Conservation (phyloP, 2,113 vertebrate genomes). For the Scomber scombrus region DNA sequence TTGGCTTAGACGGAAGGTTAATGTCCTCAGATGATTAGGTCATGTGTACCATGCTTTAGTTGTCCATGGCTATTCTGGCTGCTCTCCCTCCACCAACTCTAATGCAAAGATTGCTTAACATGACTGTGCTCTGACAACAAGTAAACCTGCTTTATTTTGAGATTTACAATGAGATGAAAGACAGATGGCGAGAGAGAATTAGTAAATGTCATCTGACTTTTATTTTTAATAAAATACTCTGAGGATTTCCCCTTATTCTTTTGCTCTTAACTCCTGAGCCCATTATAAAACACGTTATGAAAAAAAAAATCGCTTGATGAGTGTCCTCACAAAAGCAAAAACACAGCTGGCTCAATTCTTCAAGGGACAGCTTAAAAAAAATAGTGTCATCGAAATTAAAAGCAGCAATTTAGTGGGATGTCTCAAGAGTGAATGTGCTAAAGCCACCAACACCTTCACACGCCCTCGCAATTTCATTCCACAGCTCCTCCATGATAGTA, state of each 20-base stretch:
- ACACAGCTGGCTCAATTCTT: slow-evolving; percentile 24
- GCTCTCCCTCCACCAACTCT: slow-evolving; percentile 3
- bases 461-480: slow-evolving; percentile 1
- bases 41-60: slow-evolving; percentile 23
- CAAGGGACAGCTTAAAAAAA: slow-evolving; percentile 32
- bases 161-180: slow-evolving; percentile 20
- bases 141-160: slow-evolving; percentile 20
- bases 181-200: slow-evolving; percentile 28
- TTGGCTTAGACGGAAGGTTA: slow-evolving; percentile 50
- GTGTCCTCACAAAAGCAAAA: slow-evolving; percentile 34
- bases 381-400: background rate
- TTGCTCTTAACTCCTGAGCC: slow-evolving; percentile 25
- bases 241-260: slow-evolving; percentile 34
- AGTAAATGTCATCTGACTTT: slow-evolving; percentile 34
- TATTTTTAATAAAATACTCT: slow-evolving; percentile 40
- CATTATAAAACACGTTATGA: slow-evolving; percentile 31
- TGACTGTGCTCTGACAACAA: slow-evolving; percentile 3
- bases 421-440: slow-evolving; percentile 15
- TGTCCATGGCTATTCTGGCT: background rate
- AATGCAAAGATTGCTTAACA: slow-evolving; percentile 19
- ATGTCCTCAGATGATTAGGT: slow-evolving; percentile 52
- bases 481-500: slow-evolving; percentile 15
- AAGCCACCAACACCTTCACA: background rate
- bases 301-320: slow-evolving; percentile 46
- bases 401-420: slow-evolving; percentile 22